phyloP scores from a whole-genome alignment of 2,888 invertebrate genomes.

The Orthosia gothica region DNA sequence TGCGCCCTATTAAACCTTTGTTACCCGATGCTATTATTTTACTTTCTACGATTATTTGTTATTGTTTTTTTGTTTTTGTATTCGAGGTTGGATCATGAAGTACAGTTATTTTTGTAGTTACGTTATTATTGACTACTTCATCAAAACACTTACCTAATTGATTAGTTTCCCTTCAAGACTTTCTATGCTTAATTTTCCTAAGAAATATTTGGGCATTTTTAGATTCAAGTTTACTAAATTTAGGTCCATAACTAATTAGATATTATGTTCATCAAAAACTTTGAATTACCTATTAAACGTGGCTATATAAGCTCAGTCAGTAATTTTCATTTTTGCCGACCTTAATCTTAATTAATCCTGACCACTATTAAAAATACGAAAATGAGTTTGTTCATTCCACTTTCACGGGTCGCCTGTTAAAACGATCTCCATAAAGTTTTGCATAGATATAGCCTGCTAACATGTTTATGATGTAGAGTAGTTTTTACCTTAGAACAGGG shows the following conservation, averaged over 20 bases:
- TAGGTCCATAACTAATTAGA: constrained; percentile 24
- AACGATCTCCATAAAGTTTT: constrained; percentile 54
- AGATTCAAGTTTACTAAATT: neutral
- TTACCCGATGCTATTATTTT: constrained; percentile 80
- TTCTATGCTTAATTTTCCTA: neutral
- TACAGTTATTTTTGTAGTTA: constrained; percentile 10
- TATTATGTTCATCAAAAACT: constrained; percentile 27
- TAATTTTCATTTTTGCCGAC: constrained; percentile 45
- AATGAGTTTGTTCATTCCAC: constrained; percentile 55
- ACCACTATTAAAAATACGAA: constrained; percentile 59
- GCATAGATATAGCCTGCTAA: constrained; percentile 52
- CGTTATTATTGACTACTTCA: neutral
- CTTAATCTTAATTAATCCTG: constrained; percentile 57
- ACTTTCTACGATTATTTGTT: constrained; percentile 76
- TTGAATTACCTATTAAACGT: constrained; percentile 29
- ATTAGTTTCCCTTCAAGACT: neutral
- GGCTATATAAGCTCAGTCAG: constrained; percentile 17
- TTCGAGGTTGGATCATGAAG: neutral
- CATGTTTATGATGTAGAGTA: constrained; percentile 45
- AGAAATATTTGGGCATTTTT: neutral
- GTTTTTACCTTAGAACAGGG: neutral
- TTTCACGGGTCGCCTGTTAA: constrained; percentile 49
- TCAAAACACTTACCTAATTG: constrained; percentile 1
- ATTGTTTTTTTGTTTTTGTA: constrained; percentile 67
- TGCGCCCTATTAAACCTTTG: constrained; percentile 85